Conservation (phyloP, 2,888 invertebrate species). For the Sphaerophoria taeniata region DNA sequence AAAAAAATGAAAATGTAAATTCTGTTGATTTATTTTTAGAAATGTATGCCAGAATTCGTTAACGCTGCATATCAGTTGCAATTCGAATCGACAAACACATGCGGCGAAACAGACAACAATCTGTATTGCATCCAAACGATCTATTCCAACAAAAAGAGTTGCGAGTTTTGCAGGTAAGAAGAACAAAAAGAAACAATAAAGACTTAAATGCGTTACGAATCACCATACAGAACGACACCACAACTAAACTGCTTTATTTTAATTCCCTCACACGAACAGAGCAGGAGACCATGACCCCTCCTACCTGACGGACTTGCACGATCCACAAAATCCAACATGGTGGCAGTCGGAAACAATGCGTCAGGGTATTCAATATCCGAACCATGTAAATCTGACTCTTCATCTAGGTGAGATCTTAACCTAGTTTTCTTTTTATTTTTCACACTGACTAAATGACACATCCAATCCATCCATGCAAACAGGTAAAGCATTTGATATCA, state of each 20-base stretch:
- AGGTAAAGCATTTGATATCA: constrained; percentile 99
- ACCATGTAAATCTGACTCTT: constrained; percentile 95
- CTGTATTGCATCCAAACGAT: constrained; percentile 97
- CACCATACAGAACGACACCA: constrained; percentile 45
- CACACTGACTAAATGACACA: constrained; percentile 1
- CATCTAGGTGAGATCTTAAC: constrained; percentile 87
- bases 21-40: constrained; percentile 84
- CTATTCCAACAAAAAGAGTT: constrained; percentile 89
- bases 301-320: constrained; percentile 96
- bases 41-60: constrained; percentile 97
- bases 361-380: constrained; percentile 95
- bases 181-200: not conserved
- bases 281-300: constrained; percentile 87
- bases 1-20: not conserved
- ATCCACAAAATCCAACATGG: constrained; percentile 95
- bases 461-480: constrained; percentile 76
- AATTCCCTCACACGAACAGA: constrained; percentile 74
- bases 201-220: constrained; percentile 20
- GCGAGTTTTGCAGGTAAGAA: constrained; percentile 89
- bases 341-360: constrained; percentile 99
- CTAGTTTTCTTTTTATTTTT: constrained; percentile 13
- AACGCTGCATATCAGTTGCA: constrained; percentile 96
- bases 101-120: constrained; percentile 91
- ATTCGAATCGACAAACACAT: constrained; percentile 98
- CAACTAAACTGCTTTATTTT: constrained; percentile 8